Conservation (phyloP, 2,888 invertebrate species). For the Asteroscopus sphinx region DNA sequence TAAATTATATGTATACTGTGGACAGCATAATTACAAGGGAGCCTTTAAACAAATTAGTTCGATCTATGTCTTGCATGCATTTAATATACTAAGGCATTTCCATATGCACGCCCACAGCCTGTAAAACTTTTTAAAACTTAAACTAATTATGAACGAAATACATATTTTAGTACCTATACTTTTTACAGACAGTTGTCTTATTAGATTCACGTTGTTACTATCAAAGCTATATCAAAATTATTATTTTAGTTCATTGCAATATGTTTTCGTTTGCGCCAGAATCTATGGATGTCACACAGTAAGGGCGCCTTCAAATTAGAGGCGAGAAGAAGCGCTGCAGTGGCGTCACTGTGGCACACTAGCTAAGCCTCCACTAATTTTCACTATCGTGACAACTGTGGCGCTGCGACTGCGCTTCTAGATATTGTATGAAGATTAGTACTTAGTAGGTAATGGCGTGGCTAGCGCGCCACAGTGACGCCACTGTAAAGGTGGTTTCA, state of each 20-base stretch:
- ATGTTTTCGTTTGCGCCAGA: conserved; percentile 10
- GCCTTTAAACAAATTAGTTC: conserved; percentile 27
- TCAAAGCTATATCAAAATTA: conserved; percentile 33
- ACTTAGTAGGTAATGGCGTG: no score
- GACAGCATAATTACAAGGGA: conserved; percentile 49
- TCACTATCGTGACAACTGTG: no score
- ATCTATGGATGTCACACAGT: conserved; percentile 34
- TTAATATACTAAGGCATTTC: conserved; percentile 24
- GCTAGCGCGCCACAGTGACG: no score
- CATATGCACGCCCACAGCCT: conserved; percentile 55
- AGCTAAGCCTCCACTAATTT: no score
- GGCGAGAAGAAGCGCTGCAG: no score
- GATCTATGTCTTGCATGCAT: conserved; percentile 28
- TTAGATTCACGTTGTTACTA: conserved; percentile 69
- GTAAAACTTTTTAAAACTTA: conserved; percentile 68
- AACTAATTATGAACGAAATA: conserved; percentile 67
- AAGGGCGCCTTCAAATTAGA: no score
- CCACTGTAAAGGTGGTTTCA: no score
- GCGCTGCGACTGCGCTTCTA: no score
- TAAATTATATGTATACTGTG: conserved; percentile 60
- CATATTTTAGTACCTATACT: conserved; percentile 72
- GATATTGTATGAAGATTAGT: no score
- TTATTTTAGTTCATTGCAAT: conserved; percentile 24
- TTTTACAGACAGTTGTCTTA: conserved; percentile 69
- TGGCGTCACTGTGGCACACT: no score